These are phyloP conservation scores for Lymantria dispar DNA, from an alignment of 2,888 invertebrate species.

Conservation along the genomic window DNA sequence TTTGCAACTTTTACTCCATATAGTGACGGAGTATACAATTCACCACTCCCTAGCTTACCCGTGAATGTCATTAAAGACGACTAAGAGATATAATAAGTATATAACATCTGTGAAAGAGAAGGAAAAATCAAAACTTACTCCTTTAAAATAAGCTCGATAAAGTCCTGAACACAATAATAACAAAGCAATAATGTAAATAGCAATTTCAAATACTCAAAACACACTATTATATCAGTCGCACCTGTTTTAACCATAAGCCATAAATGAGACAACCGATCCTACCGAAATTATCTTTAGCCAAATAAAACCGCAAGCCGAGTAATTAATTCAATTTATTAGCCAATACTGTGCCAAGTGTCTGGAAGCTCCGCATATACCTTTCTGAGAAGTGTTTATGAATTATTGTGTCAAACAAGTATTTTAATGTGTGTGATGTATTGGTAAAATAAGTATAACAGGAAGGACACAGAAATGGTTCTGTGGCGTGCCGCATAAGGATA, in stretches of 20 bases:
- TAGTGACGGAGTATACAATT: too few relatives aligned
- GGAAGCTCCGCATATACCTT: constrained; percentile 27
- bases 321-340: constrained; percentile 58
- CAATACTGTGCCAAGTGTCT: constrained; percentile 43
- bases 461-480: constrained; percentile 3
- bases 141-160: too few relatives aligned
- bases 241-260: constrained; percentile 30
- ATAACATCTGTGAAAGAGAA: too few relatives aligned
- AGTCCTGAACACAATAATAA: neutral
- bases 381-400: constrained; percentile 47
- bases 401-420: constrained; percentile 64
- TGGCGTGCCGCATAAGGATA: constrained; percentile 29
- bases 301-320: constrained; percentile 34
- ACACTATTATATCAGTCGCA: constrained; percentile 20
- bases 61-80: too few relatives aligned
- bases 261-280: constrained; percentile 29
- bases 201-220: constrained; percentile 16
- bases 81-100: too few relatives aligned
- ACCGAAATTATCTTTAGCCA: constrained; percentile 32
- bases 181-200: constrained; percentile 1
- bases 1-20: too few relatives aligned
- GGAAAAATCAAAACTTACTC: too few relatives aligned
- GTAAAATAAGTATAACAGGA: constrained; percentile 39
- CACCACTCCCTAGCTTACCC: too few relatives aligned
- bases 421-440: constrained; percentile 67